These are phyloP conservation scores for Sarotherodon lohbergeri DNA, from an alignment of 2,113 vertebrate genomes.

Conservation along the genomic window DNA sequence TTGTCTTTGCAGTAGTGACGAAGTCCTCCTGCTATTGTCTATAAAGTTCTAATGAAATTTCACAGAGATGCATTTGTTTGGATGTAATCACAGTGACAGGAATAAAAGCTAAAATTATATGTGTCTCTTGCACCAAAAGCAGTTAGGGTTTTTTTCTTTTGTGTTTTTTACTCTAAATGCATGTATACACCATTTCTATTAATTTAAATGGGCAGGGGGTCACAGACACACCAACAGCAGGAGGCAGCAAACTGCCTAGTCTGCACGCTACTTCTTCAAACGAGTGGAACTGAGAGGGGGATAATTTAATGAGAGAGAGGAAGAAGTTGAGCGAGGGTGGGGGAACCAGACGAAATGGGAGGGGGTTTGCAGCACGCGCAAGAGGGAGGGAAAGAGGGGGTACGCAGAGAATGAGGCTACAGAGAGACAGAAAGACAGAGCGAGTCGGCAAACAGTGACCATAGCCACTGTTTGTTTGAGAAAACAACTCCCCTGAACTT, in stretches of 20 bases:
- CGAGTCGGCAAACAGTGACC: slow-evolving; percentile 22
- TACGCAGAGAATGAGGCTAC: slow-evolving; percentile 34
- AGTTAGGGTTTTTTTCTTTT: not conserved
- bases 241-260: slow-evolving; percentile 43
- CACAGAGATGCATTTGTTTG: not conserved
- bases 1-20: not conserved
- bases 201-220: not conserved
- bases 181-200: not conserved
- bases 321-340: slow-evolving; percentile 4
- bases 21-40: not conserved
- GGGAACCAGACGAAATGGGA: slow-evolving; percentile 25
- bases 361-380: slow-evolving; percentile 31
- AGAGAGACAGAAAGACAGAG: slow-evolving; percentile 7
- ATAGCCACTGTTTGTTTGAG: slow-evolving; percentile 28
- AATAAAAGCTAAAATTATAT: not conserved
- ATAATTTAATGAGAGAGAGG: not conserved
- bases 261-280: not conserved
- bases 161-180: not conserved
- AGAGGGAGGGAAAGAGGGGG: slow-evolving; percentile 21
- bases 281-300: not conserved
- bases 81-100: not conserved
- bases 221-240: slow-evolving; percentile 42
- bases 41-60: not conserved
- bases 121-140: not conserved
- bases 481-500: slow-evolving; percentile 18